Percentiles rank a stretch among this genome's conserved stretches.
Conservation (phyloP, 2,113 vertebrate species). For the Ellobius talpinus region DNA sequence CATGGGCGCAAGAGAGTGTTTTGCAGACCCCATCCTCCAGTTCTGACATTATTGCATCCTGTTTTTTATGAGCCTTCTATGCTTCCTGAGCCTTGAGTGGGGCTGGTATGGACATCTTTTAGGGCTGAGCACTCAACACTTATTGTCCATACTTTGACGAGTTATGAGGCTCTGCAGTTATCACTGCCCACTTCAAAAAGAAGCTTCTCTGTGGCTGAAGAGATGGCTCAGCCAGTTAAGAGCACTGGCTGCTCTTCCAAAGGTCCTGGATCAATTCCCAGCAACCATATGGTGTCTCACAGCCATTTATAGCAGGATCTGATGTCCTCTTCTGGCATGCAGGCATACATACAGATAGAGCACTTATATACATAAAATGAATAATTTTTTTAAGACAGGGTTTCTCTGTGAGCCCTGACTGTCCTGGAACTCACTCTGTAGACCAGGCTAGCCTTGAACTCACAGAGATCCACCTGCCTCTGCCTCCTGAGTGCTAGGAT, state of each 20-base stretch:
- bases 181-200: neutral
- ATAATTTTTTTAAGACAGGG: neutral
- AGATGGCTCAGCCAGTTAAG: neutral
- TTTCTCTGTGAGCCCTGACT: too few species aligned
- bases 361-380: neutral
- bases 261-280: neutral
- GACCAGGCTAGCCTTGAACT: neutral
- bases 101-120: neutral
- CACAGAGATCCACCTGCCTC: neutral
- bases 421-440: neutral
- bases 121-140: neutral
- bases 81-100: neutral
- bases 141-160: neutral
- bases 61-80: too few species aligned
- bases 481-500: neutral
- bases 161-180: neutral
- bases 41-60: neutral
- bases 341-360: neutral
- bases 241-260: neutral
- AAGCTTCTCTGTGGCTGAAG: neutral
- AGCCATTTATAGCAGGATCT: neutral
- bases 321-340: neutral
- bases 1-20: neutral
- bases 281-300: neutral
- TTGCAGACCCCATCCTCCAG: neutral